Conservation (phyloP, 2,888 invertebrate species). For the Morinoia aosen region DNA sequence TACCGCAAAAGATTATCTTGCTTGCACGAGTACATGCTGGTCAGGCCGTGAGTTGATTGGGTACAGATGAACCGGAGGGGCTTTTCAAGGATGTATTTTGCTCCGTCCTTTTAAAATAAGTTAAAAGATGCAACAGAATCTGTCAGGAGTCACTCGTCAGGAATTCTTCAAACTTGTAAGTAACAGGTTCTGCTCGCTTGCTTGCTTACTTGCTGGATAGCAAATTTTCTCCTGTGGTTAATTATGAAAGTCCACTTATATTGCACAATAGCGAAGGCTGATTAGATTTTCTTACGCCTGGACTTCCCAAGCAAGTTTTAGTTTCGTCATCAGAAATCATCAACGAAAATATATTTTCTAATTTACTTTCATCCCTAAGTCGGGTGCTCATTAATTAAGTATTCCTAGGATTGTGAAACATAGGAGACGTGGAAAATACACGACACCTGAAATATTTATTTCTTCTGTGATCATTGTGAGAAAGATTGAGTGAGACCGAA, state of each 20-base stretch:
- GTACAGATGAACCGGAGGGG: background rate
- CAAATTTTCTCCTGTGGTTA: too few species aligned
- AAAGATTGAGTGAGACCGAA: background rate
- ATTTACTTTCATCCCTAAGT: background rate
- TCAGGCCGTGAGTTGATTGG: background rate
- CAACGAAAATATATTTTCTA: background rate
- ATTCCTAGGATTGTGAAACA: background rate
- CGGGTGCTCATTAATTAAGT: background rate
- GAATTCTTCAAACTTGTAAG: too few species aligned
- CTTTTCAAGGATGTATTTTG: background rate
- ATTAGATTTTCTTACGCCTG: too few species aligned
- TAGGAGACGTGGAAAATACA: background rate
- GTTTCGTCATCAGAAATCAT: background rate
- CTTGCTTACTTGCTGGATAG: too few species aligned
- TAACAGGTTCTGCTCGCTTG: too few species aligned
- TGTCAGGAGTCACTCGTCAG: too few species aligned
- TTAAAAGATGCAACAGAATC: too few species aligned
- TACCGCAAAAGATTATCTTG: background rate
- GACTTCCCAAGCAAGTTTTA: background rate
- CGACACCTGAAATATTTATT: background rate
- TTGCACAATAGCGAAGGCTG: too few species aligned
- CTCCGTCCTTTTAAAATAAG: background rate
- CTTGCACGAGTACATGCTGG: background rate
- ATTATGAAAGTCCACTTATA: too few species aligned
- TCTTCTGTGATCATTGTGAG: background rate